Base-by-base conservation (phyloP, 2,888 invertebrate genomes). In the Elaeidobius kamerunicus region DNA sequence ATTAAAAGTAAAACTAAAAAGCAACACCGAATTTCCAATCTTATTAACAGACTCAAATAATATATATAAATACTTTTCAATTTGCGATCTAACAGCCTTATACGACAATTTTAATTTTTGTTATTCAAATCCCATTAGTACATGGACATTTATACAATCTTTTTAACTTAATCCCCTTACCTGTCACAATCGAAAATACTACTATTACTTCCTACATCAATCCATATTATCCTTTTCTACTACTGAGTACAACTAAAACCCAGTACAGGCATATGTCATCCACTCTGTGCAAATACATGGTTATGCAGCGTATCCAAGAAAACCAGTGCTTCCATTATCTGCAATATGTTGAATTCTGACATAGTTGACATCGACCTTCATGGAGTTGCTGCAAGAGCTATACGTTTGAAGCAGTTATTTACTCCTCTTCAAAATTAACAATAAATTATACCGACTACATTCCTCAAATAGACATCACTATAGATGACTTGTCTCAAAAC, bases 41-140 rank as follows among this genome's bases (percentile, higher is more conserved):
- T n/a, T 9, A 7, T 20, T 35, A 5, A 19, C 11, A 6, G 23
- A 45, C 15, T 15, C 12, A 7, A 18, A 30, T 46, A 44, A 51
- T 32, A 39, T 30, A 18, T 47, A 55, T 42, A 46, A 56, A 48
- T 60, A 60, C 39, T 49, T 52, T 18, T 28, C 44, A 7, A 52
- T 57, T 36, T 57, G 45, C 20, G 30, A 19, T 11, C 28, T 56
- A 23, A 23, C 23, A 6, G 23, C 23, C 4, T 23, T 23, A 23
- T 23, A 23, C 23, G 23, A 23, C 9, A 44, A 45, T 60, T 30
- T 14, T 60, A 19, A 57, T 56, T 51, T 57, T 35, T 35, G 55
- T 30, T 15, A 55, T 52, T 11, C 23, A 52, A 40, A 43, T 55
- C 30, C 52, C 55, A 35, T 30, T 55, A 32, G 47, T 55, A n/a